Conservation (phyloP, 2,797 vertebrate genomes). For the Sebastes kiyomatsui region DNA sequence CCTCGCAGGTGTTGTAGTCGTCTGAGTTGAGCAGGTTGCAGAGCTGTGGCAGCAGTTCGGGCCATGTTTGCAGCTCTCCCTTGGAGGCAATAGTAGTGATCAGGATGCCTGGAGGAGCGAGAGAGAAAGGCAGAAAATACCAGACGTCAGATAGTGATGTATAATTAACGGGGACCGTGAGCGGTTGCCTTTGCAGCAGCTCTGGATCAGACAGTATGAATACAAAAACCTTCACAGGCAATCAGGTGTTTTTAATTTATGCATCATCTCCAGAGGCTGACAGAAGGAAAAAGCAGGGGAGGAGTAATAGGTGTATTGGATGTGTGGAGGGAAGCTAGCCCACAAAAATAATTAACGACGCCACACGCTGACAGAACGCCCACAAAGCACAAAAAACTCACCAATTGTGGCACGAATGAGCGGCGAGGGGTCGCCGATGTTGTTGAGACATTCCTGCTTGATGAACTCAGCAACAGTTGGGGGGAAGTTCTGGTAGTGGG, state of each 20-base stretch:
- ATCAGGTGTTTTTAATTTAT: conserved; percentile 54
- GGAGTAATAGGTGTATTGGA: too few species aligned
- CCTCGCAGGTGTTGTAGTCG: conserved; percentile 97
- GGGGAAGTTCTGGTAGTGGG: conserved; percentile 95
- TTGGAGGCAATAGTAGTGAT: conserved; percentile 96
- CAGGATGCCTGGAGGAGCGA: conserved; percentile 85
- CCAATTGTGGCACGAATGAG: conserved; percentile 96
- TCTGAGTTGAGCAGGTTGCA: conserved; percentile 95
- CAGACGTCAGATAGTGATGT: neutral
- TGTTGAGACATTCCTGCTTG: conserved; percentile 95
- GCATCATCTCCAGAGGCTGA: conserved; percentile 69
- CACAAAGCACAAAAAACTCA: conserved; percentile 65
- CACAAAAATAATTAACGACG: neutral
- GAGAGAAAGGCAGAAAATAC: neutral
- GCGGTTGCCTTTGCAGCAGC: neutral
- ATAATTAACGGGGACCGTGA: neutral
- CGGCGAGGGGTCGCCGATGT: conserved; percentile 92
- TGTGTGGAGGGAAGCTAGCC: neutral
- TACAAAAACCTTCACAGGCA: conserved; percentile 73
- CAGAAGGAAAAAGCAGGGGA: neutral
- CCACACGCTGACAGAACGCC: neutral
- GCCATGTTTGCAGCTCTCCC: conserved; percentile 95
- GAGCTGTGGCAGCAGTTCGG: conserved; percentile 93
- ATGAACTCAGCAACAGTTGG: conserved; percentile 91
- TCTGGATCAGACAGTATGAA: conserved; percentile 83